These are phyloP conservation scores for Gnatocerus cornutus DNA, from an alignment of 2,888 invertebrate species.

Conservation along the genomic window DNA sequence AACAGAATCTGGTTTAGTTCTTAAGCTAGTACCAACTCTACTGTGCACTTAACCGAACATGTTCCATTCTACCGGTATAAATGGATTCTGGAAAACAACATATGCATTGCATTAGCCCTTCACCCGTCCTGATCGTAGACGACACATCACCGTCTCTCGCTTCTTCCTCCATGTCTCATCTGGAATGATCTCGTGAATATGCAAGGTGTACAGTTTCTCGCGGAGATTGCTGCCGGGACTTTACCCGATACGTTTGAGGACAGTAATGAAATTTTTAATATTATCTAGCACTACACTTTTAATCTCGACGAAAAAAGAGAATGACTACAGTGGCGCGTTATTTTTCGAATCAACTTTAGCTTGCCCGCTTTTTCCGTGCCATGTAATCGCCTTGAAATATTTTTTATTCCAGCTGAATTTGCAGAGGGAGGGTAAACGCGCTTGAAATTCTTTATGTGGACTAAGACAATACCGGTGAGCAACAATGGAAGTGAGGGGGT, in stretches of 20 bases:
- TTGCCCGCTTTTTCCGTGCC: neutral
- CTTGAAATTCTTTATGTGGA: conserved; percentile 11
- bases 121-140: conserved; percentile 47
- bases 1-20: conserved; percentile 47
- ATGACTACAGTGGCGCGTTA: neutral
- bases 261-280: conserved; percentile 32
- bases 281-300: conserved; percentile 12
- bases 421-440: neutral
- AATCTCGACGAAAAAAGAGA: conserved; percentile 12
- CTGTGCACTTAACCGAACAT: conserved; percentile 68
- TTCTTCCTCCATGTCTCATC: conserved; percentile 23
- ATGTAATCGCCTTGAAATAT: conserved; percentile 20
- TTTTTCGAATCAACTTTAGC: neutral
- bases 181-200: conserved; percentile 31
- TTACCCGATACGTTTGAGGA: conserved; percentile 15
- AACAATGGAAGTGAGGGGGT: neutral
- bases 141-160: conserved; percentile 30
- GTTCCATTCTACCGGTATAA: conserved; percentile 67
- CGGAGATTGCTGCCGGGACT: conserved; percentile 34
- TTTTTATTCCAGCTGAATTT: conserved; percentile 7
- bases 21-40: conserved; percentile 52
- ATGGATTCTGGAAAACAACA: conserved; percentile 70
- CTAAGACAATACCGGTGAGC: conserved; percentile 3
- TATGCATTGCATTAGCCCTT: conserved; percentile 68
- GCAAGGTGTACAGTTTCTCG: conserved; percentile 46